Evolutionary conservation across 92 coral and sea anemone genomes (phyloP).

Genomic region (Palythoa caribaeorum): DNA sequence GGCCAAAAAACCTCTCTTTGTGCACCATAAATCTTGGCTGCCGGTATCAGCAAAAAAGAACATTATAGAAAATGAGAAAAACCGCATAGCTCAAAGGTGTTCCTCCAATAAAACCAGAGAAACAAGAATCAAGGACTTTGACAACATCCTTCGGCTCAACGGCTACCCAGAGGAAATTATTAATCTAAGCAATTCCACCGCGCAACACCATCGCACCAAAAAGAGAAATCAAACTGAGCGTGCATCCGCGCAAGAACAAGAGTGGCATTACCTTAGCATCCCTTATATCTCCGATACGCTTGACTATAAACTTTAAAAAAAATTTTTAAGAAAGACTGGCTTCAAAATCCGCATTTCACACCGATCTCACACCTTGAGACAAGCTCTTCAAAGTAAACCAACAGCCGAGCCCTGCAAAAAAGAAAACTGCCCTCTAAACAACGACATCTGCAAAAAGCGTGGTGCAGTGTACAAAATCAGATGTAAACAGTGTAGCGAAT

Average conservation of each 20-base stretch:
- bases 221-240: slow-evolving; percentile 2
- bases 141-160: slow-evolving; percentile 2
- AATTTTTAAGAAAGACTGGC: slow-evolving; percentile 1
- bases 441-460: slow-evolving; percentile 5
- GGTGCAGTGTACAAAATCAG: background rate
- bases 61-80: background rate
- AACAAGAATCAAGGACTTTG: background rate
- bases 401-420: slow-evolving; percentile 9
- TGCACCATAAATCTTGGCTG: slow-evolving; percentile 1
- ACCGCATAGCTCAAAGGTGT: slow-evolving; percentile 1
- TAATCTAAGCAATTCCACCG: background rate
- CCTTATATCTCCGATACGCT: background rate
- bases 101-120: background rate
- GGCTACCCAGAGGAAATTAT: background rate
- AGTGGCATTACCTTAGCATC: background rate
- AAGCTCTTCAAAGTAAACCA: background rate
- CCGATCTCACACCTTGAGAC: background rate
- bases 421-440: background rate
- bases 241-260: background rate
- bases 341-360: slow-evolving; percentile 3
- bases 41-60: slow-evolving; percentile 38
- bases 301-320: too few species aligned
- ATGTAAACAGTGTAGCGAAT: background rate
- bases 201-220: background rate
- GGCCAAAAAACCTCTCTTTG: slow-evolving; percentile 44